A percentile compares a stretch with the other conserved stretches of the same genome.
These are phyloP conservation scores for Pachydiplax longipennis DNA, from an alignment of 2,888 invertebrate genomes.

Conservation along the genomic window DNA sequence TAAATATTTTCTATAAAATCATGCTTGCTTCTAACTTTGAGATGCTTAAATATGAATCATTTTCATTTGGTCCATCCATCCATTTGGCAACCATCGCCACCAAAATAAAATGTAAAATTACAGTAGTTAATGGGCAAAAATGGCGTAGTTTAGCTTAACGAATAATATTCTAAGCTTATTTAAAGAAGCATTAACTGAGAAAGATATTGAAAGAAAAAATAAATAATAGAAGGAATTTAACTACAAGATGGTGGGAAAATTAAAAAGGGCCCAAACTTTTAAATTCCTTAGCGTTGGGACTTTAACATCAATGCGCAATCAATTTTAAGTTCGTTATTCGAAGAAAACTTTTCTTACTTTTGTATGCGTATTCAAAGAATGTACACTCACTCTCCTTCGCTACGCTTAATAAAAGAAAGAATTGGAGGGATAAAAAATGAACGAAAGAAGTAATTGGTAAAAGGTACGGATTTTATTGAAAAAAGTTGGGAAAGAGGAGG, in stretches of 20 bases:
- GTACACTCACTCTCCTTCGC: background rate
- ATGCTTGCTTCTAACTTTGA: too few relatives aligned
- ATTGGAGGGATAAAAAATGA: background rate
- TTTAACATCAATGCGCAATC: constrained; percentile 48
- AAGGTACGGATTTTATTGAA: constrained; percentile 24
- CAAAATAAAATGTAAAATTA: too few relatives aligned
- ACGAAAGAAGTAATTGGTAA: constrained; percentile 25
- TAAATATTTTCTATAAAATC: too few relatives aligned
- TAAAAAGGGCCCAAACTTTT: constrained; percentile 16
- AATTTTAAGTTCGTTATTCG: constrained; percentile 47
- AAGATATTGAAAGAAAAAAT: background rate
- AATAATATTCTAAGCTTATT: too few relatives aligned
- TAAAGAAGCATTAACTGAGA: too few relatives aligned
- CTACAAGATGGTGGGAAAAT: background rate
- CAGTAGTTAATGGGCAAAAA: too few relatives aligned
- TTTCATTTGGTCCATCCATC: too few relatives aligned
- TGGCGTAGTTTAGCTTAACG: too few relatives aligned
- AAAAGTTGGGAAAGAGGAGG: background rate
- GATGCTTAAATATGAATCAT: too few relatives aligned
- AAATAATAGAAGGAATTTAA: background rate
- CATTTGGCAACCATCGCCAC: too few relatives aligned
- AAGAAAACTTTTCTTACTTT: constrained; percentile 46
- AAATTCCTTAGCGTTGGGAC: constrained; percentile 6
- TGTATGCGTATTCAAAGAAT: constrained; percentile 41
- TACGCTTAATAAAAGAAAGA: background rate